These are phyloP conservation scores for Saimiri boliviensis DNA, from an alignment of 2,113 vertebrate genomes.

Conservation along the genomic window DNA sequence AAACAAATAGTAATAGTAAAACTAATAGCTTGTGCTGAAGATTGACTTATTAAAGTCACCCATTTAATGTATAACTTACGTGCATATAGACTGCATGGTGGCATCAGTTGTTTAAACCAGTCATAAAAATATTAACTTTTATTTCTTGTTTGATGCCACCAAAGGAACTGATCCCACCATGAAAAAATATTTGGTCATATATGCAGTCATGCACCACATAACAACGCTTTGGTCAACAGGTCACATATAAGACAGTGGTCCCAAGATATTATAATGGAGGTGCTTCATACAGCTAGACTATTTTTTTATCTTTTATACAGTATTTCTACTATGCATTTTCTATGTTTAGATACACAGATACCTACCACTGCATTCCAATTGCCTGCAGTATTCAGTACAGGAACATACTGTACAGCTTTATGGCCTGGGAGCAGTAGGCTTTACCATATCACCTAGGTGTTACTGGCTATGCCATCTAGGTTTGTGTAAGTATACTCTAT, in stretches of 20 bases:
- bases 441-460: background rate
- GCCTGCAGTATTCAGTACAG: background rate
- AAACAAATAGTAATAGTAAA: background rate
- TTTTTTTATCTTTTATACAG: background rate
- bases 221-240: background rate
- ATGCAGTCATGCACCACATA: background rate
- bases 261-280: background rate
- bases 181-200: background rate
- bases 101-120: background rate
- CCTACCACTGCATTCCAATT: background rate
- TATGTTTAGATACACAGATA: background rate
- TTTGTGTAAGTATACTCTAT: background rate
- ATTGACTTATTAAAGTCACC: background rate
- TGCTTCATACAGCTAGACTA: background rate
- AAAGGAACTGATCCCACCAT: background rate
- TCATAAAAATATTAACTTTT: slow-evolving; percentile 12
- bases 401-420: background rate
- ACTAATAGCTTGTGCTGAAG: background rate
- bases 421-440: background rate
- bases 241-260: background rate
- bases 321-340: background rate
- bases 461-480: background rate
- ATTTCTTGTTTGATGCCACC: background rate
- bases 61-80: background rate
- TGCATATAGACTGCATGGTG: background rate